These are phyloP conservation scores for Dendronephthya gigantea DNA, from an alignment of 64 coral and sea anemone species.

Conservation along the genomic window DNA sequence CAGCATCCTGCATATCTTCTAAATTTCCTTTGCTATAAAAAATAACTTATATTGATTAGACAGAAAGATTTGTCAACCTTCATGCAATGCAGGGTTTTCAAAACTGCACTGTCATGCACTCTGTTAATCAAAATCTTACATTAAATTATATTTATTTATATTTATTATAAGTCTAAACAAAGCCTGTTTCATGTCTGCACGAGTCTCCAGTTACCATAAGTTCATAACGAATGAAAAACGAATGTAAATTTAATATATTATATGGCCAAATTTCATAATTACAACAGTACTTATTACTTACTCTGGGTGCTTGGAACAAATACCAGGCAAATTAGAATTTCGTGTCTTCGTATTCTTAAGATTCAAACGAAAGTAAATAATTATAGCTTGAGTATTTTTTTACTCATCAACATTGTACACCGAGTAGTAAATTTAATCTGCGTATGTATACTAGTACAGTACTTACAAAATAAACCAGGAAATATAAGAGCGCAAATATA, in stretches of 20 bases:
- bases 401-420: too few relatives aligned
- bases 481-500: not conserved
- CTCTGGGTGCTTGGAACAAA: not conserved
- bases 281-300: not conserved
- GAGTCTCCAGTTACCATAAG: too few relatives aligned
- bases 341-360: not conserved
- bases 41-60: not conserved
- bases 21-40: slow-evolving; percentile 63
- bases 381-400: too few relatives aligned
- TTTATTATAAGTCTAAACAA: too few relatives aligned
- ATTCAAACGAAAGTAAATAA: not conserved
- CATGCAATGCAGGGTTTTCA: too few relatives aligned
- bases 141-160: too few relatives aligned
- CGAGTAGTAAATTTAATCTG: not conserved
- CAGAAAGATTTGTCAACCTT: too few relatives aligned
- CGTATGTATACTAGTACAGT: not conserved
- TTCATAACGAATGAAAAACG: not conserved
- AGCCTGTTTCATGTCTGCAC: too few relatives aligned
- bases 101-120: too few relatives aligned
- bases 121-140: too few relatives aligned
- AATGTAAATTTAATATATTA: not conserved
- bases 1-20: slow-evolving; percentile 52
- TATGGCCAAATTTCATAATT: not conserved
- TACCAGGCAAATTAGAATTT: not conserved
- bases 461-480: slow-evolving; percentile 7